Percentiles rank a stretch among this genome's conserved stretches.
Evolutionary conservation across 2,797 vertebrate genomes (phyloP).

Genomic region (Sebastes aleutianus): DNA sequence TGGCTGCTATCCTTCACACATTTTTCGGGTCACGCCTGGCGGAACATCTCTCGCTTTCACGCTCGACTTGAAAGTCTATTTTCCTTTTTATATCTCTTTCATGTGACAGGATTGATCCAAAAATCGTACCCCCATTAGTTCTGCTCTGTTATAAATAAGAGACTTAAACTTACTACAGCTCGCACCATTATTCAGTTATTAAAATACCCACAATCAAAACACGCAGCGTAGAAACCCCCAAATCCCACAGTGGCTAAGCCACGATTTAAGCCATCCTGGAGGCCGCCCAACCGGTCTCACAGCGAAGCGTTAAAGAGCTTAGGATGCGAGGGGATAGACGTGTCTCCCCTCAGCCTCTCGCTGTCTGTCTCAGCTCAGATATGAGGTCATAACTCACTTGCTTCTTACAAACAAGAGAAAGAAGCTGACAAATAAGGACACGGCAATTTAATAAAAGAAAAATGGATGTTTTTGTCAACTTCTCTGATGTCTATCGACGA

Average conservation of each 20-base stretch:
- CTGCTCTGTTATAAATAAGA: conserved; percentile 10
- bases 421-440: neutral
- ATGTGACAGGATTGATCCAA: neutral
- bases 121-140: neutral
- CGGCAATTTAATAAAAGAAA: neutral
- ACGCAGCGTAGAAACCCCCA: conserved; percentile 33
- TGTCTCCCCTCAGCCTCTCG: conserved; percentile 4
- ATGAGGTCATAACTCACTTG: conserved; percentile 23
- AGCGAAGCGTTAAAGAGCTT: conserved; percentile 72
- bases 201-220: conserved; percentile 45
- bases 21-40: conserved; percentile 13
- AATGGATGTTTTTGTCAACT: neutral
- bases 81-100: conserved; percentile 19
- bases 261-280: conserved; percentile 71
- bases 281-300: conserved; percentile 67
- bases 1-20: conserved; percentile 12
- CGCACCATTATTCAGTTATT: conserved; percentile 43
- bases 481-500: conserved; percentile 5
- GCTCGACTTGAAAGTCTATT: neutral
- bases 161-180: conserved; percentile 28
- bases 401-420: conserved; percentile 1
- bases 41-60: neutral
- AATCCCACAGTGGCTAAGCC: conserved; percentile 67
- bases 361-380: conserved; percentile 31
- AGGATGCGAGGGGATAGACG: conserved; percentile 40